Evolutionary conservation across 2,888 invertebrate species (phyloP), one percentile per base, ranked within the genome.

Genomic region (Lithophane ornitopus): DNA sequence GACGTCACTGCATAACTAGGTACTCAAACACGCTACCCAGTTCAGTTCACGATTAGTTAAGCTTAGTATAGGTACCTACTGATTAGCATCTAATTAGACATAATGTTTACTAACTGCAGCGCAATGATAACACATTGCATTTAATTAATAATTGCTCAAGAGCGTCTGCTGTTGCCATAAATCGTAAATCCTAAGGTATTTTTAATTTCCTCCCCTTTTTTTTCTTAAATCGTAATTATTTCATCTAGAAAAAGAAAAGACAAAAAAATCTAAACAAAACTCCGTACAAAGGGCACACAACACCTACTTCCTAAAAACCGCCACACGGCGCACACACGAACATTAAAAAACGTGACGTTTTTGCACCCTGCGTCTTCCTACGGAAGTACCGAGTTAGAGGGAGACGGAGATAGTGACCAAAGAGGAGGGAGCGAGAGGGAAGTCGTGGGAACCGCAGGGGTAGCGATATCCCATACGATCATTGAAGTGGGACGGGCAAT

Each of bases 361-460:
- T 95, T 94, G 95, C 95, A 95, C 95, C 95, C 95, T 90, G 90
- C 90, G 89, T 89, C 87, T 95, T 95, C 94, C 95, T 95, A 94
- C 95, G 96, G 96, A 96, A 95, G 95, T 94, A 92, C 68, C 66
- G 85, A 66, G 91, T 63, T 78, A 76, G 90, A 93, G 74, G 16
- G 92, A 88, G 90, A 92, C 76, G 70, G 75, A 34, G 16, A 77
- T 82, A 84, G 4, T 49, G 54, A 26, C 68, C 66, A 44, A 22
- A 70, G n/a, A 61, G 2, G 82, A 73, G 89, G 54, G 93, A 95
- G 83, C 77, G 91, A 86, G 94, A 94, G 79, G 70, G 87, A 78
- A 74, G 88, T 90, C 96, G 96, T 96, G 97, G 96, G 96, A 96
- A 96, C 92, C 94, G 88, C 90, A 94, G 91, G 96, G 96, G 95